A percentile compares a stretch with the other conserved stretches of the same genome.
These are phyloP conservation scores for Coleophora flavipennella DNA, from an alignment of 2,888 invertebrate species.

Conservation along the genomic window DNA sequence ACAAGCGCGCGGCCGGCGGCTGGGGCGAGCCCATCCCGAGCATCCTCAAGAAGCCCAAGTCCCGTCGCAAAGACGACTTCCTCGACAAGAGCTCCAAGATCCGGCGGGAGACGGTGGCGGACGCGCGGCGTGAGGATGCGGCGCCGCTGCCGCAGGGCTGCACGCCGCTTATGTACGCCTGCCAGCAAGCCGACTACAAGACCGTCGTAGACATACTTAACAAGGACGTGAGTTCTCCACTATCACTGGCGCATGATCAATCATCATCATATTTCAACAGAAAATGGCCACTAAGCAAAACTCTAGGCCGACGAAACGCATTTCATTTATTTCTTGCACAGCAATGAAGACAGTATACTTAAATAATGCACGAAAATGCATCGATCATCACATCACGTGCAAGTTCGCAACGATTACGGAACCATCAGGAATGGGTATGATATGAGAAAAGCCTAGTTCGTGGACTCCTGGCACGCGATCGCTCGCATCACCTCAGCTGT, in stretches of 20 bases:
- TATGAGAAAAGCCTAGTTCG: slow-evolving; percentile 37
- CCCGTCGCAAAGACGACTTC: slow-evolving; percentile 48
- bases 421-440: slow-evolving; percentile 33
- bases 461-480: slow-evolving; percentile 44
- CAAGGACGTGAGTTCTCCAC: slow-evolving; percentile 77
- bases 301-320: too few species aligned
- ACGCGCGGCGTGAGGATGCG: slow-evolving; percentile 42
- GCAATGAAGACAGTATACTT: too few species aligned
- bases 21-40: slow-evolving; percentile 63
- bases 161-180: slow-evolving; percentile 92
- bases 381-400: slow-evolving; percentile 6
- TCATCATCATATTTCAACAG: background rate
- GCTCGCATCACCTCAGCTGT: slow-evolving; percentile 34
- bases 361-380: background rate
- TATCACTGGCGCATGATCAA: slow-evolving; percentile 1
- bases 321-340: too few species aligned
- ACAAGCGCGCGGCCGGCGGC: slow-evolving; percentile 52
- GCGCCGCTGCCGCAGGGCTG: slow-evolving; percentile 77
- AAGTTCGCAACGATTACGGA: slow-evolving; percentile 8
- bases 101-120: slow-evolving; percentile 55
- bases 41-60: slow-evolving; percentile 60
- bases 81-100: slow-evolving; percentile 62
- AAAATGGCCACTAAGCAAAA: background rate
- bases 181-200: slow-evolving; percentile 88
- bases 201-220: slow-evolving; percentile 82